Percentiles rank a stretch among this genome's conserved stretches.
phyloP scores from a whole-genome alignment of 2,888 invertebrate genomes.

The Clusia tigrina region DNA sequence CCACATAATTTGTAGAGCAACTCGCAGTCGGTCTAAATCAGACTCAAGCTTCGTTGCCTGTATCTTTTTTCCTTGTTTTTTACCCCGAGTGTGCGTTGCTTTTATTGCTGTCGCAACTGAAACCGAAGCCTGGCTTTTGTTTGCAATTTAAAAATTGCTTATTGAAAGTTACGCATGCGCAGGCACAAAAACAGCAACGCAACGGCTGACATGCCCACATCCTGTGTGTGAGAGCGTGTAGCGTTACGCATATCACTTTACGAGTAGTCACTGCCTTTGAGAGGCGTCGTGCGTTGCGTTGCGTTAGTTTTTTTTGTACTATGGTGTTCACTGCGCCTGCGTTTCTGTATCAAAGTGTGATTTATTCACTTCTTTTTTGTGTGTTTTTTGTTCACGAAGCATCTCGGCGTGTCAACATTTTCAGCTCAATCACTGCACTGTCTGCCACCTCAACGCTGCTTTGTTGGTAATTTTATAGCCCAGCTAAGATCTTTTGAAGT shows the following conservation, averaged over 20 bases:
- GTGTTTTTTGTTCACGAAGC: conserved; percentile 1
- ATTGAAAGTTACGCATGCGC: conserved; percentile 45
- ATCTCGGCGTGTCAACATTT: neutral
- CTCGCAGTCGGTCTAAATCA: too few species aligned
- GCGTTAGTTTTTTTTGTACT: conserved; percentile 27
- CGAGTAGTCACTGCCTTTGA: too few species aligned
- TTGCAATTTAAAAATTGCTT: conserved; percentile 31
- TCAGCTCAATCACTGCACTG: conserved; percentile 2
- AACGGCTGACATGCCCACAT: conserved; percentile 16
- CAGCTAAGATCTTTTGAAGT: too few species aligned
- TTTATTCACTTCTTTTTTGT: conserved; percentile 38
- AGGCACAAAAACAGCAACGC: conserved; percentile 32
- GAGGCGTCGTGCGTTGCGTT: too few species aligned
- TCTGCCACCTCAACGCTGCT: too few species aligned
- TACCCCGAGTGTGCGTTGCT: conserved; percentile 18
- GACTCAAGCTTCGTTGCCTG: too few species aligned
- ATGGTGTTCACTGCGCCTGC: neutral
- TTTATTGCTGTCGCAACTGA: conserved; percentile 29
- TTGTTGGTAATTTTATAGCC: too few species aligned
- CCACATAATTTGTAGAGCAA: neutral
- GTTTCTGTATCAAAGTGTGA: conserved; percentile 46
- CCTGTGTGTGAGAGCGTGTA: conserved; percentile 9
- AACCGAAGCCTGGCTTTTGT: conserved; percentile 30
- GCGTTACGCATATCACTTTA: neutral
- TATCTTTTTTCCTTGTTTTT: conserved; percentile 5